Base-by-base conservation (phyloP, 1,140 invertebrate genomes). In the Arion vulgaris region DNA sequence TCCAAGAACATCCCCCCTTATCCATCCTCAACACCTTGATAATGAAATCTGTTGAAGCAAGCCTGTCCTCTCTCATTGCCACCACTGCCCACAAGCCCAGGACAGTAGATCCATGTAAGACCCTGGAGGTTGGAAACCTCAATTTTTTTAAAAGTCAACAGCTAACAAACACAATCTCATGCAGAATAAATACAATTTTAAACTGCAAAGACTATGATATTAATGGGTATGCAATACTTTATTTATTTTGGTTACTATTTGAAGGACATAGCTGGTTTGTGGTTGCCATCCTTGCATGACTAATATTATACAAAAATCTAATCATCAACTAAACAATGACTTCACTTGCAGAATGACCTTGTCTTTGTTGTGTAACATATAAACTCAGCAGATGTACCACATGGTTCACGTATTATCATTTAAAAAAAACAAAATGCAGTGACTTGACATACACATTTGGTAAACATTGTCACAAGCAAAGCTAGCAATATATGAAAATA, bases 221-320 rank as follows among this genome's bases (percentile, higher is more conserved):
- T 26, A 79, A 80, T 81, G 69, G 80, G 80, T 74, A 81, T 81
- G 57, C 80, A 81, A 81, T 74, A 74, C 80, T 81, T 81, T 81
- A 80, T 71, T 81, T 71, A 80, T 45, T n/a, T 81, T 57, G 71
- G 71, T 74, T 74, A 74, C 80, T 81, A 81, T 81, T 38, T 81
- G 68, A 41, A 81, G 80, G 80, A 74, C 80, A 81, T 45, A 81
- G 69, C 32, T 81, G 77, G 77, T 80, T 68, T 80, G 38, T 36
- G 79, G 45, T 51, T 28, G 79, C 69, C 79, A 71, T 81, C 79
- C 34, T 39, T 81, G 79, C 66, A 51, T 81, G 79, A 72, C 79
- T 81, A 72, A 49, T 57, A 57, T 57, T 57, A 23, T 57, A 57
- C 53, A 57, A 4, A 19, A 11, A 57, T n/a, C 23, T 19, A 5